phyloP scores from a whole-genome alignment of 2,113 vertebrate genomes.

The Periophthalmus modestus region DNA sequence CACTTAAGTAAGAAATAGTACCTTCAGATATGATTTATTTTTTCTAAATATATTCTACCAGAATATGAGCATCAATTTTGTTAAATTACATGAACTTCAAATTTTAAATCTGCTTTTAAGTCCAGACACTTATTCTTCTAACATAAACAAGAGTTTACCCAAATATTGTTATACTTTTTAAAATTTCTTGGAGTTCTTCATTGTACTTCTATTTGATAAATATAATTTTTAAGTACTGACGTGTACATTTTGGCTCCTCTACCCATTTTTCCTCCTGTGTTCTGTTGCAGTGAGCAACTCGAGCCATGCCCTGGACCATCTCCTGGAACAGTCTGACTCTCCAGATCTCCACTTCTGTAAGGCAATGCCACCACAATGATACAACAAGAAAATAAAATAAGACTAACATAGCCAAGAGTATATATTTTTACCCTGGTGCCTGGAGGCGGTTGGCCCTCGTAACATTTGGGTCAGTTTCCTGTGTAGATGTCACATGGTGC shows the following conservation, averaged over 20 bases:
- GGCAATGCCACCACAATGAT: background rate
- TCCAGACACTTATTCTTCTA: too few relatives aligned
- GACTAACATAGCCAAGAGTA: background rate
- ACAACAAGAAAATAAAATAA: slow-evolving; percentile 11
- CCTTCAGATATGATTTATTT: too few relatives aligned
- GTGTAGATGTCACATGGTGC: slow-evolving; percentile 54
- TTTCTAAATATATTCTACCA: too few relatives aligned
- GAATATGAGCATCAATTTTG: too few relatives aligned
- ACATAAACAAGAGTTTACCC: too few relatives aligned
- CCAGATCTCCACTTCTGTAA: slow-evolving; percentile 67
- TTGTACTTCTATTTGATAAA: background rate
- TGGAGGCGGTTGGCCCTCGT: slow-evolving; percentile 25
- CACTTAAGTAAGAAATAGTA: too few relatives aligned
- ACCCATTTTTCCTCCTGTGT: slow-evolving; percentile 1
- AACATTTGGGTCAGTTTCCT: slow-evolving; percentile 42
- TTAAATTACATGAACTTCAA: too few relatives aligned
- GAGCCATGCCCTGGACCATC: slow-evolving; percentile 54
- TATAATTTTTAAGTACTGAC: background rate
- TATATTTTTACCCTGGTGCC: slow-evolving; percentile 25
- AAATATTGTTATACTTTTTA: too few relatives aligned
- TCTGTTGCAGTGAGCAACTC: slow-evolving; percentile 62
- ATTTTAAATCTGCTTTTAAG: too few relatives aligned
- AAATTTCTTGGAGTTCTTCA: too few relatives aligned
- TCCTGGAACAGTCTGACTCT: slow-evolving; percentile 53
- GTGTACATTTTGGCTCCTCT: background rate